Base-by-base conservation (phyloP, 2,888 invertebrate species). In the Hypselothyrea guttata region DNA sequence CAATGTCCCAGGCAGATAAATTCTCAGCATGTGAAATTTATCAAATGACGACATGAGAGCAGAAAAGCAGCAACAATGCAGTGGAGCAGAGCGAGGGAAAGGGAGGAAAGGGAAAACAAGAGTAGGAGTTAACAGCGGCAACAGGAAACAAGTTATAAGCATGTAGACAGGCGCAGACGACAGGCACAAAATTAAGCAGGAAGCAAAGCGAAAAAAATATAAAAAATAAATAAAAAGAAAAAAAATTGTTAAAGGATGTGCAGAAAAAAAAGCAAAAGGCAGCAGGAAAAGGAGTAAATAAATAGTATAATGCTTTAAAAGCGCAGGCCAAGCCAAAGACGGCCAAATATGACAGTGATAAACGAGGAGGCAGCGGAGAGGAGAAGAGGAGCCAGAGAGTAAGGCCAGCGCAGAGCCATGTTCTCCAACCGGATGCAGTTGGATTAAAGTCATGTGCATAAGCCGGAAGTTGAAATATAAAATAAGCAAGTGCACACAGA, bases 391-490 rank as follows among this genome's bases (percentile, higher is more conserved):
- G 4, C 28, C n/a, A 35, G 35, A 11, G 11, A 27, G 18, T 22
- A 22, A 44, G 12, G 12, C 13, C 47, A 37, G 40, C 13, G 13
- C 9, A 28, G 7, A 8, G 44, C 44, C 45, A 46, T 66, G 54
- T 54, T 35, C 63, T 56, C 37, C 48, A 66, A 54, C 60, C 81
- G 84, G 82, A 76, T 81, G 63, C 76, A 63, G 62, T 34, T 67
- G 66, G 84, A 71, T 78, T 78, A 84, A 84, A 78, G 78, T 77
- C 84, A 82, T 78, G 85, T 82, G 84, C 78, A 84, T 84, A 84
- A 78, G 64, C 78, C 69, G 84, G 85, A 79, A 84, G 85, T 70
- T 58, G 75, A 71, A 74, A 78, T 82, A 84, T 75, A 71, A 82
- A 78, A 84, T 84, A 84, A 79, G 70, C 77, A 70, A 81, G 63